Evolutionary conservation across 2,113 vertebrate species (phyloP), one percentile per base, ranked within the genome.

Genomic region (Bathybates hornii): DNA sequence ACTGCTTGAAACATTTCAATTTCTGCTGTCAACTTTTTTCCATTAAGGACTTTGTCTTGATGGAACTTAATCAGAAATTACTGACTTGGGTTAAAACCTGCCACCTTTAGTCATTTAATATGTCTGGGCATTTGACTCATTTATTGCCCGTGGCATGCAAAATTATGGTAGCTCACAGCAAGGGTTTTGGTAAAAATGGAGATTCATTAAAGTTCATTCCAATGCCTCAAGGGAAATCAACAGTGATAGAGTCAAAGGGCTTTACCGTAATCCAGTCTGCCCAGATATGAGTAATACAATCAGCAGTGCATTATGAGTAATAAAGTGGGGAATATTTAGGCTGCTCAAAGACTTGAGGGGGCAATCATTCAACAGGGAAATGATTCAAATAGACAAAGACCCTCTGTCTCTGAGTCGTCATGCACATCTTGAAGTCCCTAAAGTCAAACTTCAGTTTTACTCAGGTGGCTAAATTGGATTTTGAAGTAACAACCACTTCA

Each of bases 131-230:
- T 83, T 80, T 79, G 80, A 57, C 85, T 94, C 87, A 79, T 91
- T 81, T 86, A 88, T 88, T 85, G 78, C 76, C 88, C 27, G 2
- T 86, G 87, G 45, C 86, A 48, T 90, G 83, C 85, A 79, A 83
- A 84, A 92, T 94, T 80, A 91, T 94, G 87, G 80, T 61, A 89
- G 91, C 89, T 90, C 86, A 14, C 82, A 88, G 88, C 36, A 21
- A 53, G 43, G 85, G 80, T 89, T 94, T 92, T 82, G 85, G 87
- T 83, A 82, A 91, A 91, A 93, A 89, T 71, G 91, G 76, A 93
- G 89, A 92, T 94, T 95, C 94, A 96, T 96, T 96, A 96, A 94
- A 93, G 93, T 95, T 95, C 92, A 86, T 86, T 87, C 84, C 24
- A 21, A 17, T 53, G 84, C 88, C 94, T 94, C 86, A 1, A 24